Base-by-base conservation (phyloP, 2,797 vertebrate species). In the Melopsittacus undulatus region DNA sequence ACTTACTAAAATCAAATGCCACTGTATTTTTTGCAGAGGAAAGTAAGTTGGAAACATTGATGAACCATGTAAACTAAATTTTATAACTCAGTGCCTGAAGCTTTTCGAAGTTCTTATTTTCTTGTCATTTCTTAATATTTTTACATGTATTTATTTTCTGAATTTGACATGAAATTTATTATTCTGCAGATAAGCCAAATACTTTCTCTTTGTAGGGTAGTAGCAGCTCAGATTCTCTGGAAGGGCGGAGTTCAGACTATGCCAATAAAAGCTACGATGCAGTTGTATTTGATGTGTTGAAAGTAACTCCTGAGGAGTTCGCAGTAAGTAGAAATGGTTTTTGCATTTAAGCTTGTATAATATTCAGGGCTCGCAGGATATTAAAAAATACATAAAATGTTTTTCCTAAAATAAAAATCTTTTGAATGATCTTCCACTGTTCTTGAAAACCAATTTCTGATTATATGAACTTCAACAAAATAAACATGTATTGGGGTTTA, bases 251-350 rank as follows among this genome's bases (percentile, higher is more conserved):
- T 96, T 98, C 99, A 68, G 98, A 99, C 97, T 99, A 99, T 73
- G 98, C 99, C 94, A 98, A 97, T 96, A 99, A 99, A 97, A 99
- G 99, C 97, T 99, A 99, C 1, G 99, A 99, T 42, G 99, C 99
- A 2, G 99, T 99, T 30, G 98, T 99, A 87, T 99, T 99, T 77
- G 99, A 99, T 34, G 99, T 99, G 81, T 98, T 99, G 92, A 99
- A 99, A 98, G 99, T 99, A 97, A 99, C 99, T 62, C 99, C 99
- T 3, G 99, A 99, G 97, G 99, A 99, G 96, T 99, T 99, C 97
- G 99, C 99, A 49, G 99, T 99, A 97, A 99, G 99, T 99, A 94
- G 38, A 91, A 74, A 43, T 57, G 22, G 12, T 18, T 77, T 90
- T 90, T 92, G 24, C 17, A 52, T 89, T 76, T 81, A 66, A 80